Evolutionary conservation across 2,113 vertebrate species (phyloP).

Genomic region (Lepus timidus): DNA sequence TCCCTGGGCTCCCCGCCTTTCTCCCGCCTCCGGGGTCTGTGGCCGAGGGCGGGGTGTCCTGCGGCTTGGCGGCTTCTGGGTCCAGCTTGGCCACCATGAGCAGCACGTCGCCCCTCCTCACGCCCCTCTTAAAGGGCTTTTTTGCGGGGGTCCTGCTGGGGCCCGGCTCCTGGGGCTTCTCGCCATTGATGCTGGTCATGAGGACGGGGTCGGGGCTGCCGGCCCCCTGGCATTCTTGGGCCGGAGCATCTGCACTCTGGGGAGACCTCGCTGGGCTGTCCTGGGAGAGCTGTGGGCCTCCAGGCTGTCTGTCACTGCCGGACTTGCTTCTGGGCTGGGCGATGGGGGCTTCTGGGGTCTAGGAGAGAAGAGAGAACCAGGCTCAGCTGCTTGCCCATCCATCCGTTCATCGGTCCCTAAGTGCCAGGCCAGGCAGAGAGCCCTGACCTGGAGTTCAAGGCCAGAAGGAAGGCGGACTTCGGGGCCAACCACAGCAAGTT

Average conservation of each 20-base stretch:
- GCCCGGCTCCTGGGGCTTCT: constrained; percentile 60
- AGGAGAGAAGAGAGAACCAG: constrained; percentile 11
- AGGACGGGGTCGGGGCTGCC: constrained; percentile 71
- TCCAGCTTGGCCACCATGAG: constrained; percentile 72
- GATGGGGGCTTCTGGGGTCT: constrained; percentile 65
- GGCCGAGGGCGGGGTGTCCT: not conserved
- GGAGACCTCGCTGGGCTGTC: not conserved
- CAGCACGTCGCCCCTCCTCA: not conserved
- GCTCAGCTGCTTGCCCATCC: not conserved
- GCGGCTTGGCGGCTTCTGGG: not conserved
- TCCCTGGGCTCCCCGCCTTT: rapidly evolving
- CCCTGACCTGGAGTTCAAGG: not conserved
- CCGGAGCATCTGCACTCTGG: constrained; percentile 83
- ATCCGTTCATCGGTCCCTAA: no score
- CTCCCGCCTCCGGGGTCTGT: constrained; percentile 1
- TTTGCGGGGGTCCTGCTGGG: rapidly evolving
- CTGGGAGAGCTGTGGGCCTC: not conserved
- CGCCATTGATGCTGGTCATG: constrained; percentile 74
- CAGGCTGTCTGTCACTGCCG: not conserved
- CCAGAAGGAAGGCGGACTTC: not conserved
- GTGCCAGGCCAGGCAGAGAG: not conserved
- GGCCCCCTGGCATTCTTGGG: constrained; percentile 80
- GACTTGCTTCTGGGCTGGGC: constrained; percentile 37
- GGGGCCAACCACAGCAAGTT: not conserved
- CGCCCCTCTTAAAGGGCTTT: constrained; percentile 55